Evolutionary conservation across 2,888 invertebrate genomes (phyloP).

Genomic region (Dione vanillae): DNA sequence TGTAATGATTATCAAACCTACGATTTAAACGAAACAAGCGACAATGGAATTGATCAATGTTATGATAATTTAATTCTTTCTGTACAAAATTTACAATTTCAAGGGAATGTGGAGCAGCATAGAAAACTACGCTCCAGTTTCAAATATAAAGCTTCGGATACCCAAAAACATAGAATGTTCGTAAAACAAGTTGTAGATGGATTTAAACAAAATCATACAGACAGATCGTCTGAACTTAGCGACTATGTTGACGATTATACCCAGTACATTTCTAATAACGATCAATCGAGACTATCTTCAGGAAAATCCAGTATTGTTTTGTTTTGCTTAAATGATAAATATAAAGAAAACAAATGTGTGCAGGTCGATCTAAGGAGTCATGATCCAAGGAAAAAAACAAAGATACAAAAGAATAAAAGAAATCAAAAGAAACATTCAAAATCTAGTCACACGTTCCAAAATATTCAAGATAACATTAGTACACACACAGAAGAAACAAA

Average conservation of each 20-base stretch:
- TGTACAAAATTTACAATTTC: conserved; percentile 74
- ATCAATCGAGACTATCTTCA: conserved; percentile 67
- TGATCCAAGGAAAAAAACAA: conserved; percentile 51
- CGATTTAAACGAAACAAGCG: conserved; percentile 47
- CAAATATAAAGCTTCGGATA: conserved; percentile 67
- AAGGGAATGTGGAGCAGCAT: conserved; percentile 61
- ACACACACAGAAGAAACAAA: conserved; percentile 61
- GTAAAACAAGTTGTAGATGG: conserved; percentile 68
- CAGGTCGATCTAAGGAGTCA: conserved; percentile 57
- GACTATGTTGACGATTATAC: conserved; percentile 72
- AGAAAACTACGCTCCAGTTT: conserved; percentile 68
- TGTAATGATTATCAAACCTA: conserved; percentile 49
- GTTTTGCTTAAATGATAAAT: conserved; percentile 55
- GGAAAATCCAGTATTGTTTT: conserved; percentile 65
- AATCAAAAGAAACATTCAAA: conserved; percentile 34
- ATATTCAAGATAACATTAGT: conserved; percentile 49
- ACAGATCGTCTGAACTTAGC: conserved; percentile 64
- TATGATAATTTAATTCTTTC: conserved; percentile 66
- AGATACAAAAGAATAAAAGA: conserved; percentile 50
- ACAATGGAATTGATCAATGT: conserved; percentile 50
- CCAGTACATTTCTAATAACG: conserved; percentile 66
- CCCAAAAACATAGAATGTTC: conserved; percentile 73
- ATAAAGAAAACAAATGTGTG: conserved; percentile 60
- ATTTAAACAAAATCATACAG: conserved; percentile 56
- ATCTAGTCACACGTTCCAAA: conserved; percentile 46